Conservation (phyloP, 2,113 vertebrate species). For the Amazona vittata region DNA sequence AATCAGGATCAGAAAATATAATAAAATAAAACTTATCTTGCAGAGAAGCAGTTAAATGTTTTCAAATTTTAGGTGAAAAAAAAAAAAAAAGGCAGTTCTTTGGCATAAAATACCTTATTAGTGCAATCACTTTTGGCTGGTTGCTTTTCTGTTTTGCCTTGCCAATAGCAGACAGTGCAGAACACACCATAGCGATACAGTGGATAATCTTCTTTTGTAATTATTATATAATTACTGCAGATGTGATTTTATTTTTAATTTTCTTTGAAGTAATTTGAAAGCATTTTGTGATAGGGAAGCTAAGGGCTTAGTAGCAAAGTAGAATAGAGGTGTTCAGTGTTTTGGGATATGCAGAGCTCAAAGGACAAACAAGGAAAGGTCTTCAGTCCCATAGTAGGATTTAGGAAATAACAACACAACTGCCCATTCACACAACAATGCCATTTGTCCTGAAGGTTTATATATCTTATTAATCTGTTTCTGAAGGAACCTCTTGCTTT, state of each 20-base stretch:
- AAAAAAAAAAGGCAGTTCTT: not conserved
- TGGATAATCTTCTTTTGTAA: not conserved
- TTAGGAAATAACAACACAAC: not conserved
- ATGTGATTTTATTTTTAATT: not conserved
- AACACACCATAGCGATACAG: accelerated
- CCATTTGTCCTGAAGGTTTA: not conserved
- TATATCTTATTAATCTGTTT: not conserved
- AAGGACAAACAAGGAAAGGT: not conserved
- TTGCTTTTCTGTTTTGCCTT: not conserved
- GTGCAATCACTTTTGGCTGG: not conserved
- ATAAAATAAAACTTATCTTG: not conserved
- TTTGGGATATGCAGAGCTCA: not conserved
- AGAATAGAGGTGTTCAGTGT: not conserved
- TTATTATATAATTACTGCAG: not conserved
- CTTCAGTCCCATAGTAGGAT: not conserved
- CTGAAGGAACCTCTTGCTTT: not conserved
- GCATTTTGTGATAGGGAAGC: not conserved
- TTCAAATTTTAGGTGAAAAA: not conserved
- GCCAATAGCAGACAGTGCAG: not conserved
- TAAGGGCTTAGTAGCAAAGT: not conserved
- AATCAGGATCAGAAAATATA: not conserved
- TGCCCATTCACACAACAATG: not conserved
- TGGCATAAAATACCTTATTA: not conserved
- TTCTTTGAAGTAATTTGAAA: not conserved
- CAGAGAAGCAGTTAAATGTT: not conserved